Conservation (phyloP, 1,140 invertebrate species). For the Eumeta japonica region DNA sequence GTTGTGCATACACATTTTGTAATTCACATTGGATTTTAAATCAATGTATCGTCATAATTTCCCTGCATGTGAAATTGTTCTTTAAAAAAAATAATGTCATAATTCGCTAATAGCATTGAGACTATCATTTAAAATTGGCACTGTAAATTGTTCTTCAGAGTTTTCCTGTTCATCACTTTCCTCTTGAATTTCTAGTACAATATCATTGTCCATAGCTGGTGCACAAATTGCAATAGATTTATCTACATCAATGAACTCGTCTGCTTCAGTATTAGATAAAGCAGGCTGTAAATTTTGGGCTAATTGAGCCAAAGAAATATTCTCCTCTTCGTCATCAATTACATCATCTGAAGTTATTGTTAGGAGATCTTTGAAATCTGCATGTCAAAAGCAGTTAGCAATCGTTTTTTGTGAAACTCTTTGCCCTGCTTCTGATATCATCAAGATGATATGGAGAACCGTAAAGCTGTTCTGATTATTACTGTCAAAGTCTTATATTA, state of each 20-base stretch:
- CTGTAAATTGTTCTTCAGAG: conserved; percentile 17
- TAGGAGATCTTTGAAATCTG: conserved; percentile 15
- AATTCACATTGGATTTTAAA: conserved; percentile 19
- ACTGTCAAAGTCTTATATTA: no score
- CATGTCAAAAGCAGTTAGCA: conserved; percentile 14
- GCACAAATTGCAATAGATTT: conserved; percentile 16
- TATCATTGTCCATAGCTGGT: conserved; percentile 11
- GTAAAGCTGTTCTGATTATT: no score
- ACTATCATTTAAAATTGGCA: conserved; percentile 16
- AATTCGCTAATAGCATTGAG: conserved; percentile 18
- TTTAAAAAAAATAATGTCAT: conserved; percentile 16
- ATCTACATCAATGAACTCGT: conserved; percentile 17
- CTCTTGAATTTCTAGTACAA: conserved; percentile 7
- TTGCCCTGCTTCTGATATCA: conserved; percentile 15
- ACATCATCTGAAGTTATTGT: conserved; percentile 9
- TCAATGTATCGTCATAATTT: no score
- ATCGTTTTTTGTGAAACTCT: conserved; percentile 16
- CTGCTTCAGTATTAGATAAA: conserved; percentile 15
- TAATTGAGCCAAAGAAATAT: conserved; percentile 16
- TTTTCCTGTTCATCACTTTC: conserved; percentile 12
- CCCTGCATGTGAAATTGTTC: conserved; percentile 15
- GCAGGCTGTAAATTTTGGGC: conserved; percentile 15
- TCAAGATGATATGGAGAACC: no score
- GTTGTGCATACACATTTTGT: conserved; percentile 17
- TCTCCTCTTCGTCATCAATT: conserved; percentile 14